Evolutionary conservation across 2,113 vertebrate genomes (phyloP).

Genomic region (Rhynchomys soricoides): DNA sequence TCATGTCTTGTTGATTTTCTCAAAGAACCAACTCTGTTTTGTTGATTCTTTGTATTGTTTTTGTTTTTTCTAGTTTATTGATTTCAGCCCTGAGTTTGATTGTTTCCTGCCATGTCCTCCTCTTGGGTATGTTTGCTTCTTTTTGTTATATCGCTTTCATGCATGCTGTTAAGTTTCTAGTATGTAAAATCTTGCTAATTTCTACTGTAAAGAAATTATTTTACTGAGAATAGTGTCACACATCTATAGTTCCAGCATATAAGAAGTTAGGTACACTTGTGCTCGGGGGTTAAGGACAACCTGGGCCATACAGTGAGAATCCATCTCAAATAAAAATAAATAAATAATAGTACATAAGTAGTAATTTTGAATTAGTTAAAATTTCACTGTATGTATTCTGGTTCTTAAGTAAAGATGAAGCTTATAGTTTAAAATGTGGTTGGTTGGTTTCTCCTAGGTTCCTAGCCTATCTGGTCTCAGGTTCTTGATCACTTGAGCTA

Average conservation of each 20-base stretch:
- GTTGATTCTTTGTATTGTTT: too few species aligned
- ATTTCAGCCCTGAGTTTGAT: too few species aligned
- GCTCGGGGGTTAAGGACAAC: neutral
- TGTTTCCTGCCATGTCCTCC: too few species aligned
- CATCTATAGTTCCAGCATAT: neutral
- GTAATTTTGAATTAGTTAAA: neutral
- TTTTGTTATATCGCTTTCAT: too few species aligned
- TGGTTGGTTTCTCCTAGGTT: neutral
- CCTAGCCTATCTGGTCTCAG: neutral
- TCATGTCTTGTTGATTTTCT: too few species aligned
- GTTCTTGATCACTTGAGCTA: neutral
- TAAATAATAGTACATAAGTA: neutral
- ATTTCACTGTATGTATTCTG: neutral
- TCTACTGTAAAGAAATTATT: neutral
- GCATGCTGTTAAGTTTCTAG: too few species aligned
- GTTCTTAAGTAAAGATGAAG: neutral
- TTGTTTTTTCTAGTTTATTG: too few species aligned
- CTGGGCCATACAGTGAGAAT: neutral
- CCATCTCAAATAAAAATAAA: neutral
- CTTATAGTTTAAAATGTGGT: neutral
- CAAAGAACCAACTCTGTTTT: too few species aligned
- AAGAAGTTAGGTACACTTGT: too few species aligned
- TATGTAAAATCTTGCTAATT: neutral
- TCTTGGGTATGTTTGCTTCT: too few species aligned
- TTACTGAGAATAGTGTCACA: neutral